phyloP scores from a whole-genome alignment of 2,888 invertebrate species.

The Lissocephala sabroskyi region DNA sequence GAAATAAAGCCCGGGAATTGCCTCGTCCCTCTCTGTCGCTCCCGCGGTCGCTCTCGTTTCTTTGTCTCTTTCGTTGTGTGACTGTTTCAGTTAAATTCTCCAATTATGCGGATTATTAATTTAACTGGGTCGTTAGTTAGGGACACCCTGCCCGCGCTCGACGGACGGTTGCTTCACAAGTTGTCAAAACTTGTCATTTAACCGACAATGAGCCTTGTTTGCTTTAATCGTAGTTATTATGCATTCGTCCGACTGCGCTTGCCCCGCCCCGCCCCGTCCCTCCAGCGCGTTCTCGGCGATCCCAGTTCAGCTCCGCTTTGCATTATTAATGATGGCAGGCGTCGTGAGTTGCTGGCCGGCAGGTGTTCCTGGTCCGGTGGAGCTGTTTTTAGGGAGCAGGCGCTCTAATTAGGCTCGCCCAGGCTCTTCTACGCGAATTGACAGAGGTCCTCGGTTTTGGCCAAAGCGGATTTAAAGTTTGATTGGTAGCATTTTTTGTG shows the following conservation, averaged over 20 bases:
- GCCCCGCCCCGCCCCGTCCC: constrained; percentile 11
- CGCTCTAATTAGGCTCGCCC: not conserved
- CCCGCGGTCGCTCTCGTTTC: constrained; percentile 1
- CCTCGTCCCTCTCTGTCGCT: constrained; percentile 21
- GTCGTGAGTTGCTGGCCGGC: constrained; percentile 9
- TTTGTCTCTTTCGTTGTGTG: too few species aligned
- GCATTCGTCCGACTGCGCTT: constrained; percentile 46
- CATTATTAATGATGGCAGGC: constrained; percentile 54
- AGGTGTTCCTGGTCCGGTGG: not conserved
- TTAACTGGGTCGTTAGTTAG: constrained; percentile 65
- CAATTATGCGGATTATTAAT: constrained; percentile 73
- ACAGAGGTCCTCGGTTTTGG: not conserved
- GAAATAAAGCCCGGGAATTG: constrained; percentile 67
- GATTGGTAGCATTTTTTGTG: too few species aligned
- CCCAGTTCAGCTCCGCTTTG: constrained; percentile 20
- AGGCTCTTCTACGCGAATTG: too few species aligned
- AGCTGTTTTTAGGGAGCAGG: not conserved
- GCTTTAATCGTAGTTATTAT: constrained; percentile 70
- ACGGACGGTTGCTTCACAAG: constrained; percentile 67
- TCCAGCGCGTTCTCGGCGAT: too few species aligned
- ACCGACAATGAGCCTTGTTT: constrained; percentile 70
- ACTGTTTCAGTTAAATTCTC: constrained; percentile 62
- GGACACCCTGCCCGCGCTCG: constrained; percentile 34
- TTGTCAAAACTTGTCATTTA: constrained; percentile 71
- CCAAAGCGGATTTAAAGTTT: constrained; percentile 25